These are phyloP conservation scores for Neocrepidodera transversa DNA, from an alignment of 2,888 invertebrate genomes.

Conservation along the genomic window DNA sequence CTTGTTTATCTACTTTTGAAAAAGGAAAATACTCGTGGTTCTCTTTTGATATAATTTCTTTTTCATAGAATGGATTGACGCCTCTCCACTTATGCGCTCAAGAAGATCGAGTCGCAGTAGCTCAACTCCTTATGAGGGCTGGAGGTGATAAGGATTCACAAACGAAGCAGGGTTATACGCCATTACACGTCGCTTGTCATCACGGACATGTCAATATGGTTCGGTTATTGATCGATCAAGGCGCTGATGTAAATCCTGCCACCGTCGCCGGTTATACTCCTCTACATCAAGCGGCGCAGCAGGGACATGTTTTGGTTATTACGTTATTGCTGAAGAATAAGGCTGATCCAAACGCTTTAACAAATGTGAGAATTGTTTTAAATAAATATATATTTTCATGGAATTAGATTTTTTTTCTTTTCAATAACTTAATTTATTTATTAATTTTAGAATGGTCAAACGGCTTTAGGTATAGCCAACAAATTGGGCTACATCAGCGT, in stretches of 20 bases:
- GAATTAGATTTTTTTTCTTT: too few relatives aligned
- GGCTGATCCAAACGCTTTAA: slow-evolving; percentile 93
- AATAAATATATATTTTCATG: too few relatives aligned
- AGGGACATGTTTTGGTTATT: slow-evolving; percentile 90
- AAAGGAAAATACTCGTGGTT: too few relatives aligned
- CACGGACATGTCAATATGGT: slow-evolving; percentile 95
- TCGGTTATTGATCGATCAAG: slow-evolving; percentile 84
- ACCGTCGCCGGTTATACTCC: slow-evolving; percentile 90
- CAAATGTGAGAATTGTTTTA: slow-evolving; percentile 81
- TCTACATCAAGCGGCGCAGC: slow-evolving; percentile 97
- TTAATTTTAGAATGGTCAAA: slow-evolving; percentile 93
- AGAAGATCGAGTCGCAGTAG: slow-evolving; percentile 89
- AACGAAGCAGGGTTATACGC: slow-evolving; percentile 90
- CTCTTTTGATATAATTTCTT: too few relatives aligned
- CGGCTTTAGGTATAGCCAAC: slow-evolving; percentile 95
- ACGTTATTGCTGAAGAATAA: slow-evolving; percentile 89
- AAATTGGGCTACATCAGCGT: slow-evolving; percentile 97
- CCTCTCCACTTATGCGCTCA: slow-evolving; percentile 95
- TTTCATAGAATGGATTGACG: slow-evolving; percentile 87
- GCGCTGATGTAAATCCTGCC: slow-evolving; percentile 83
- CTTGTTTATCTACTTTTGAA: too few relatives aligned
- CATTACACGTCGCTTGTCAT: slow-evolving; percentile 96
- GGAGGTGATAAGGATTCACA: slow-evolving; percentile 76
- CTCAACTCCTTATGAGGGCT: slow-evolving; percentile 78
- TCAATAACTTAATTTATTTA: too few relatives aligned